These are phyloP conservation scores for Serripes groenlandicus DNA, from an alignment of 2,888 invertebrate species.

Conservation along the genomic window DNA sequence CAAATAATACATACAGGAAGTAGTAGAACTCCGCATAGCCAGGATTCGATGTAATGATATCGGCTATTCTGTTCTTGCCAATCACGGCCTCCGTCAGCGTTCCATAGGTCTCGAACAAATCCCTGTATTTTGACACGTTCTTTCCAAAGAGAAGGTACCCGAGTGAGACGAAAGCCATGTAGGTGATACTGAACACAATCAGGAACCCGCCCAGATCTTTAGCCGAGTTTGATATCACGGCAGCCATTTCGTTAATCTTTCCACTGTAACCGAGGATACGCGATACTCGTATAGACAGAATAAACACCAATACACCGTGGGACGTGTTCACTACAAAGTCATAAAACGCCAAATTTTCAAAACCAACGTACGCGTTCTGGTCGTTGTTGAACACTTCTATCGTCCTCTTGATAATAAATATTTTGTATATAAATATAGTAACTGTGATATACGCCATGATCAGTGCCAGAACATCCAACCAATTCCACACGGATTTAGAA, in stretches of 20 bases:
- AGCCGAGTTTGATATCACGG: conserved; percentile 85
- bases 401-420: conserved; percentile 57
- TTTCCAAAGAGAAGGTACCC: conserved; percentile 84
- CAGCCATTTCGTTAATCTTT: conserved; percentile 86
- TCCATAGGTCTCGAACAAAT: conserved; percentile 83
- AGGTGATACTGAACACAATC: conserved; percentile 85
- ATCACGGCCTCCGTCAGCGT: conserved; percentile 84
- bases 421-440: conserved; percentile 78
- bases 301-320: conserved; percentile 72
- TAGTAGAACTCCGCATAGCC: conserved; percentile 76
- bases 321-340: conserved; percentile 83
- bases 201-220: conserved; percentile 86
- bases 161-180: conserved; percentile 80
- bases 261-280: conserved; percentile 87
- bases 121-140: conserved; percentile 80
- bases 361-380: conserved; percentile 80
- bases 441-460: conserved; percentile 81
- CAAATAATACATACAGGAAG: conserved; percentile 73
- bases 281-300: conserved; percentile 73
- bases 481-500: conserved; percentile 86
- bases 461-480: conserved; percentile 84
- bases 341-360: conserved; percentile 83
- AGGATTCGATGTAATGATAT: conserved; percentile 68
- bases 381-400: conserved; percentile 67
- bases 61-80: conserved; percentile 74